Base-by-base conservation (phyloP, 2,888 invertebrate species). In the Agapostemon virescens region DNA sequence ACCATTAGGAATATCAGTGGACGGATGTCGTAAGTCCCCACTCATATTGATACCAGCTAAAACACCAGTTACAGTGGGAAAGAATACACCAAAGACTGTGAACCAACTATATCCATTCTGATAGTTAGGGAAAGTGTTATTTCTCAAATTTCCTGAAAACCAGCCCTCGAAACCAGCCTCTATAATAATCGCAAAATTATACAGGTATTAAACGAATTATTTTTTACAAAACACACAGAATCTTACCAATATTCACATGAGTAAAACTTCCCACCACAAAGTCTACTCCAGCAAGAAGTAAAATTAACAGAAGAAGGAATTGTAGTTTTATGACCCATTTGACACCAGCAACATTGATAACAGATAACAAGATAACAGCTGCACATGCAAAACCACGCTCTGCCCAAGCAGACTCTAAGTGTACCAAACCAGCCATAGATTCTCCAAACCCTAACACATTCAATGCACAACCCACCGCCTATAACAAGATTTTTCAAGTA, bases 1-100 rank as follows among this genome's bases (percentile, higher is more conserved):
- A 20, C 99, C 99, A 93, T 97, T 97, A 0, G 99, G 98, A 90
- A 99, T 99, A 92, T 98, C 98, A 61, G 95, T 95, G 7, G 97
- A 97, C 1, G 99, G 99, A 87, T 98, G 96, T 87, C 96, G 95
- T 76, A 99, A 94, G 93, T 99, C 99, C 20, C 98, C 98, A 91
- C 98, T 98, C 99, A 99, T 99, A 92, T 99, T 99, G 88, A 99
- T 98, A 45, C 99, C 99, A 9, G 99, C 98, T 85, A 99, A 94
- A 83, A 99, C 97, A 23, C 99, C 99, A 67, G 99, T 98, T 38
- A 99, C 97, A 0, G 99, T 98, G 20, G 99, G 98, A 92, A 99
- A 99, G 93, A 99, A 99, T 2, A 99, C 97, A 42, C 99, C 99
- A 93, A 99, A 98, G 58, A 98, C 98, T 70, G 97, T 97, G 93